Base-by-base conservation (phyloP, 2,888 invertebrate genomes). In the Hemaris fuciformis region DNA sequence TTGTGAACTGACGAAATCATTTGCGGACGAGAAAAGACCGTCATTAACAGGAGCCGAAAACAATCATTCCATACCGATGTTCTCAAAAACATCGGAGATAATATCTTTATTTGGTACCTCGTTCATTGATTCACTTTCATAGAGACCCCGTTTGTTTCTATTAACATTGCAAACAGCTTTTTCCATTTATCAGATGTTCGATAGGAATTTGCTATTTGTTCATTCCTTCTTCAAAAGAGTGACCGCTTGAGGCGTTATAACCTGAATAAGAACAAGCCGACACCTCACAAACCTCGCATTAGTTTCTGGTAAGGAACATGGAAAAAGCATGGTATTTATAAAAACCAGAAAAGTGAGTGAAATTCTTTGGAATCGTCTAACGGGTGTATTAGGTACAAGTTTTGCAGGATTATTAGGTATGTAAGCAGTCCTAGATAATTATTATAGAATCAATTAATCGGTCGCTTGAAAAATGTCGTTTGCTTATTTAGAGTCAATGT, bases 121-220 rank as follows among this genome's bases (percentile, higher is more conserved):
- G 66, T 60, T 67, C 66, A 66, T 62, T 70, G 61, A 66, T 41
- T 59, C 81, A 85, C 88, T 89, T 89, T 88, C 88, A 74, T 83
- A 75, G 75, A 64, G 67, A 66, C 75, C 74, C 79, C 74, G 83
- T 85, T 83, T 83, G 73, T 73, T 79, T 80, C 80, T 83, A 85
- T 84, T 86, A 83, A 75, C 23, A 23, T 57, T 38, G 22, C 22
- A 22, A 57, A 57, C 38, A 73, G 76, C 81, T 77, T 77, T 77
- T 80, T 80, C n/a, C 77, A 76, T 69, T 68, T 10, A 46, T 48
- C 48, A 27, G n/a, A 8, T 15, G 48, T 4, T 46, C 8, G 27
- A 25, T 53, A 53, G 53, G 18, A 53, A 53, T 53, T 27, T 27
- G 8, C 7, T 31, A 27, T 53, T 15, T 15, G 27, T 27, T 5